Base-by-base conservation (phyloP, 1,140 invertebrate genomes). In the Brachionus koreanus region DNA sequence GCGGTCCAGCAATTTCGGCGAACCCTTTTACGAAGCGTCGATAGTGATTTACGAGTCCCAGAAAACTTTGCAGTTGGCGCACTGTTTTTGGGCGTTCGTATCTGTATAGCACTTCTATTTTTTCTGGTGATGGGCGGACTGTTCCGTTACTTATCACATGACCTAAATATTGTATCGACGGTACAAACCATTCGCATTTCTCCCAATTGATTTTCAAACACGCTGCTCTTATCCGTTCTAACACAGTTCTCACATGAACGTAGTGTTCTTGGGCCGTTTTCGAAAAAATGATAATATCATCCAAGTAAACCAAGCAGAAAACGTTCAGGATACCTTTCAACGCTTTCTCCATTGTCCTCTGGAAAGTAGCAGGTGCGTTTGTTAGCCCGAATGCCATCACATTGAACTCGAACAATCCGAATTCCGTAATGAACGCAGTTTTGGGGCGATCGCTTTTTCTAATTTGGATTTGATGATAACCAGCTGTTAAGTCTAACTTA, bases 41-140 rank as follows among this genome's bases (percentile, higher is more conserved):
- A 83, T 86, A 86, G 74, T 86, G 87, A 16, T 83, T 84, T 6
- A 82, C 82, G 74, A 86, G 83, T 46, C 86, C 85, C 1, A 87
- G 33, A 76, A 88, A 88, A 10, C 69, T 42, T 65, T 65, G 63
- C 12, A 65, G 13, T 33, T 65, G 25, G 0, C n/a, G 10, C 0
- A n/a, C 5, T 5, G 42, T 49, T 57, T 76, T 46, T 49, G 74
- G 74, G 16, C 23, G 4, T 42, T 76, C 35, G 29, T 46, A 46
- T 46, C 12, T 46, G 12, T 10, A 46, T 10, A 46, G 12, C 9
- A 46, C 43, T 46, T 46, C 43, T 46, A 13, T 46, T 46, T 46
- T 46, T 10, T n/a, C 2, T 7, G 7, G 9, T 0, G 43, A 46
- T 6, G 43, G 9, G 6, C 1, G 19, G 3, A 61, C 57, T 4